phyloP scores from a whole-genome alignment of 1,140 invertebrate genomes.

The Drosophila kikkawai region DNA sequence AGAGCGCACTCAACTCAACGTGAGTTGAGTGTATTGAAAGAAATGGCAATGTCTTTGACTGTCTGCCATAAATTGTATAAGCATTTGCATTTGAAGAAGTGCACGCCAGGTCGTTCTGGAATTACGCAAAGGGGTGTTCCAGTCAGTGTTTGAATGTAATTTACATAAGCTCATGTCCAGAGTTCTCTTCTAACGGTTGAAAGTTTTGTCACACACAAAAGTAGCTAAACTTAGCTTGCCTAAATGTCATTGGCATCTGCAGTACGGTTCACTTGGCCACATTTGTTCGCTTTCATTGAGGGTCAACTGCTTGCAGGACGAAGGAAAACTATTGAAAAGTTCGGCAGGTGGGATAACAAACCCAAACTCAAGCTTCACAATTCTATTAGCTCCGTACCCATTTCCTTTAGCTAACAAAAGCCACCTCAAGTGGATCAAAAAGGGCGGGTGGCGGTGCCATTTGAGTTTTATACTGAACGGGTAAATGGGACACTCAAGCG shows the following conservation, averaged over 20 bases:
- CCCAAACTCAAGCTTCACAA: neutral
- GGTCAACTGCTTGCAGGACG: conserved; percentile 19
- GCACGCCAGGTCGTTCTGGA: conserved; percentile 34
- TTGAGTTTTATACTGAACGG: conserved; percentile 17
- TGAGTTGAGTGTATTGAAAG: conserved; percentile 28
- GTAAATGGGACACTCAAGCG: conserved; percentile 21
- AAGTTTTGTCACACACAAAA: conserved; percentile 54
- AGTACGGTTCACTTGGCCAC: conserved; percentile 42
- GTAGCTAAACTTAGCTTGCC: conserved; percentile 43
- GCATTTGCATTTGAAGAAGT: conserved; percentile 38
- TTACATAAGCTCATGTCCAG: conserved; percentile 44
- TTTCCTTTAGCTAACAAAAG: conserved; percentile 16
- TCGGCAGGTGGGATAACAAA: conserved; percentile 34
- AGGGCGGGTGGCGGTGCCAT: conserved; percentile 5
- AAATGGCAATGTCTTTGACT: conserved; percentile 31
- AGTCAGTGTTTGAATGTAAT: conserved; percentile 9
- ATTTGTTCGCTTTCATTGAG: conserved; percentile 19
- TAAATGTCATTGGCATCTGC: conserved; percentile 47
- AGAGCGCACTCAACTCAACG: conserved; percentile 26
- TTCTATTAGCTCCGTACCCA: conserved; percentile 22
- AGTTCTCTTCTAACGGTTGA: neutral
- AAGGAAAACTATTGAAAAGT: neutral
- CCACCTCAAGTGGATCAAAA: conserved; percentile 30
- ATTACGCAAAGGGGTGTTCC: conserved; percentile 36
- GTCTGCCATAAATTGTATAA: conserved; percentile 50